Evolutionary conservation across 1,140 invertebrate species (phyloP), one percentile per base, ranked within the genome.

Genomic region (Drosophila aff.): DNA sequence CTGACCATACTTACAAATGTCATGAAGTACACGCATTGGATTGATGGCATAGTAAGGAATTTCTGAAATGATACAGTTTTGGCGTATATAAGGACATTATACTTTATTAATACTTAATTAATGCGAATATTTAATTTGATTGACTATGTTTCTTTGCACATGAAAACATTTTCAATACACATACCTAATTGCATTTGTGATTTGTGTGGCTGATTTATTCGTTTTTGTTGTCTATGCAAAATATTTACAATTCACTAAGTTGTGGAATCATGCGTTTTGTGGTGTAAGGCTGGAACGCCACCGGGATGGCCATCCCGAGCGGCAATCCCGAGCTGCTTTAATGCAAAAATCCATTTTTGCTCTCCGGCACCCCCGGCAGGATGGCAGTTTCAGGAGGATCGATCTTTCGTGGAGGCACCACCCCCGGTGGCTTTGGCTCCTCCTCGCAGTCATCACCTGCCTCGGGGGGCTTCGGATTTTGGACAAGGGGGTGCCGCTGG

Each of bases 221-320:
- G 49, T 81, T 61, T 53, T 50, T 75, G 64, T 79, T 67, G 57
- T 69, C 78, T 89, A 84, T 69, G 55, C 59, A 85, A 90, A 79
- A 90, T 90, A 81, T 89, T 59, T 90, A 90, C 81, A 85, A 90
- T 84, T 90, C 77, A 81, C 85, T 90, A 90, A 84, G 78, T 84
- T 90, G 74, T 69, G 53, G 69, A 77, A 66, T 64, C 41, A 71
- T 63, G 55, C 52, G 53, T 72, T 71, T 52, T 77, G 60, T 78
- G 76, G 57, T 57, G 36, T 75, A 81, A 85, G 86, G 82, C 73
- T 82, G 63, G 62, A 50, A 57, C 52, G 43, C 59, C 44, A 23
- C 15, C 59, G 63, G 57, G 55, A 49, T 64, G 44, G 47, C 62
- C 53, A 63, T 60, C 31, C 43, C 44, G 31, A 52, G 21, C 47